These are phyloP conservation scores for Echeneis naucrates DNA, from an alignment of 2,797 vertebrate genomes.

Conservation along the genomic window DNA sequence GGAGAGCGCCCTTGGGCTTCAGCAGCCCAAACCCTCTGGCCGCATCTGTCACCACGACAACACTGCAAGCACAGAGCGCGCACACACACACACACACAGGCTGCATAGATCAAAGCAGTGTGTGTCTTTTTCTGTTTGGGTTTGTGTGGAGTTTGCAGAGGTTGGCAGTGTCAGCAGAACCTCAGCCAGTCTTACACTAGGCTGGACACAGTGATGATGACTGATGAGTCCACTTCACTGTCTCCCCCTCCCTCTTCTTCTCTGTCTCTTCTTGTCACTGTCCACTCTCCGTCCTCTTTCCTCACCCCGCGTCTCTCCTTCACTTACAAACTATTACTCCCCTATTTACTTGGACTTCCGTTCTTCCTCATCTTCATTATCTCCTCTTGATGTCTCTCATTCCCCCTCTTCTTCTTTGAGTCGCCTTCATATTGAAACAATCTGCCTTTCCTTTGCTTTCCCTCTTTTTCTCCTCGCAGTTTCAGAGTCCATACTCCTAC, in stretches of 20 bases:
- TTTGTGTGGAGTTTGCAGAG: slow-evolving; percentile 43
- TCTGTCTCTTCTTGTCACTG: slow-evolving; percentile 61
- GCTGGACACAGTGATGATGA: slow-evolving; percentile 79
- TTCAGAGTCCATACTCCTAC: slow-evolving; percentile 95
- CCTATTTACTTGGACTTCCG: not conserved
- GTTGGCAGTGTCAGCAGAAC: slow-evolving; percentile 76
- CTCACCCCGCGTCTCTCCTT: slow-evolving; percentile 16
- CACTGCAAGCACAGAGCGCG: slow-evolving; percentile 66
- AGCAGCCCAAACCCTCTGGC: slow-evolving; percentile 71
- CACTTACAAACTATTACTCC: slow-evolving; percentile 28
- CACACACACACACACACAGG: slow-evolving; percentile 15
- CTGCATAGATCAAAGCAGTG: slow-evolving; percentile 61
- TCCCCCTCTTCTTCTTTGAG: slow-evolving; percentile 9
- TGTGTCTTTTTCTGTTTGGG: slow-evolving; percentile 23
- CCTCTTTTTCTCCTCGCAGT: slow-evolving; percentile 78
- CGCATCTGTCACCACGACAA: slow-evolving; percentile 69
- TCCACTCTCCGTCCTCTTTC: slow-evolving; percentile 24
- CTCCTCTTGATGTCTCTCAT: slow-evolving; percentile 22
- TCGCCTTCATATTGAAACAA: slow-evolving; percentile 23
- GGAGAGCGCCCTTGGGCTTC: slow-evolving; percentile 66
- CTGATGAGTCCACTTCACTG: slow-evolving; percentile 75
- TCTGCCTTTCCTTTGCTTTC: slow-evolving; percentile 19
- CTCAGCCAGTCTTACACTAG: slow-evolving; percentile 66
- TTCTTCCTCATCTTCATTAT: not conserved
- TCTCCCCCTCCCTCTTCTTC: slow-evolving; percentile 58